Conservation (phyloP, 2,888 invertebrate species). For the Amiota minor region DNA sequence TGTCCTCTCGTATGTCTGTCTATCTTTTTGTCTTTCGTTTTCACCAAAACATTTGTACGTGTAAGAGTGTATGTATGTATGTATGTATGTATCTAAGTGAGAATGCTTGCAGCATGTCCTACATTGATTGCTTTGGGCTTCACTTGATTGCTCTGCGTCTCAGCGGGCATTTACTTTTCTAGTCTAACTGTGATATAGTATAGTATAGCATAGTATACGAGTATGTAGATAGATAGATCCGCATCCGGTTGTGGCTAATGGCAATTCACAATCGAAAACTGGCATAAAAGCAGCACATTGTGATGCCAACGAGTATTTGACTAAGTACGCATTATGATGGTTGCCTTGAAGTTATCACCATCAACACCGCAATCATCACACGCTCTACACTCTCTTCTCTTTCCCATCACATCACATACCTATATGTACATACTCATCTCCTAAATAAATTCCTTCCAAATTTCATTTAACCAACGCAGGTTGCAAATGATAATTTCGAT, state of each 20-base stretch:
- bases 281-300: background rate
- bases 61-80: background rate
- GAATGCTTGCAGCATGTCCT: background rate
- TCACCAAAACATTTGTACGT: constrained; percentile 1
- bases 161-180: background rate
- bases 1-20: background rate
- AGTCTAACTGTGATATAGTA: background rate
- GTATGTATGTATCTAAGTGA: background rate
- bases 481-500: too few species aligned
- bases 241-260: background rate
- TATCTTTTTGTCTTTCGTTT: background rate
- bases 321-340: too few species aligned
- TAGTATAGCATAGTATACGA: background rate
- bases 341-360: too few species aligned
- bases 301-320: too few species aligned
- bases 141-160: background rate
- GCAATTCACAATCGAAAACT: background rate
- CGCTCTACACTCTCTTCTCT: background rate
- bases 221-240: background rate
- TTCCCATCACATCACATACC: background rate
- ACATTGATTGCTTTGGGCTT: constrained; percentile 23
- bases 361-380: background rate
- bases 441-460: too few species aligned
- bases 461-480: too few species aligned
- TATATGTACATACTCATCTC: too few species aligned